Conservation (phyloP, 2,888 invertebrate species). For the Sisyra nigra region DNA sequence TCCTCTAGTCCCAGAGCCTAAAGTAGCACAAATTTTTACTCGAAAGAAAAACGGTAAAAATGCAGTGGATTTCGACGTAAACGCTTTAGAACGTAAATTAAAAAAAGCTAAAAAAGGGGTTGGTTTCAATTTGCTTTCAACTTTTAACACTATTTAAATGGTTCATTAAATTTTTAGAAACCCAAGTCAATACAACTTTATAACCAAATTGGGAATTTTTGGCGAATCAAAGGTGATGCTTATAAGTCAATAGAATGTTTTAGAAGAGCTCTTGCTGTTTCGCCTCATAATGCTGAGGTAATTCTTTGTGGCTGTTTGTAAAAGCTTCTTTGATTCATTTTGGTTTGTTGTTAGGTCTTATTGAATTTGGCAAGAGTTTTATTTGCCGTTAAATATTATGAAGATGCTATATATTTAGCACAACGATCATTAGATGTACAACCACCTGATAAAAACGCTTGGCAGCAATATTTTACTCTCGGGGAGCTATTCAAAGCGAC, state of each 20-base stretch:
- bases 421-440: constrained; percentile 71
- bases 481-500: constrained; percentile 86
- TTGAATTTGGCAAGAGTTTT: constrained; percentile 71
- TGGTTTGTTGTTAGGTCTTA: constrained; percentile 36
- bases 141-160: neutral
- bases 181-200: constrained; percentile 71
- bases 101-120: constrained; percentile 64
- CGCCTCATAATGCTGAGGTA: constrained; percentile 73
- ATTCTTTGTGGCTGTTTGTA: neutral
- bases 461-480: constrained; percentile 83
- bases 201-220: constrained; percentile 84
- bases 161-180: constrained; percentile 33
- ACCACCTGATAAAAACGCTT: constrained; percentile 69
- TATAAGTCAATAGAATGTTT: constrained; percentile 80
- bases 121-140: constrained; percentile 11
- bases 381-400: constrained; percentile 73
- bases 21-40: constrained; percentile 60
- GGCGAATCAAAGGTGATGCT: constrained; percentile 79
- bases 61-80: constrained; percentile 52
- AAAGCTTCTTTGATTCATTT: constrained; percentile 1
- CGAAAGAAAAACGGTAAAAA: constrained; percentile 44
- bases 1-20: constrained; percentile 72
- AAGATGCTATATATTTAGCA: constrained; percentile 79
- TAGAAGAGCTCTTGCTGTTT: constrained; percentile 65
- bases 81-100: constrained; percentile 52